Percentiles rank a stretch among this genome's conserved stretches.
Evolutionary conservation across 2,113 vertebrate species (phyloP).

Genomic region (Oostethus manadensis): DNA sequence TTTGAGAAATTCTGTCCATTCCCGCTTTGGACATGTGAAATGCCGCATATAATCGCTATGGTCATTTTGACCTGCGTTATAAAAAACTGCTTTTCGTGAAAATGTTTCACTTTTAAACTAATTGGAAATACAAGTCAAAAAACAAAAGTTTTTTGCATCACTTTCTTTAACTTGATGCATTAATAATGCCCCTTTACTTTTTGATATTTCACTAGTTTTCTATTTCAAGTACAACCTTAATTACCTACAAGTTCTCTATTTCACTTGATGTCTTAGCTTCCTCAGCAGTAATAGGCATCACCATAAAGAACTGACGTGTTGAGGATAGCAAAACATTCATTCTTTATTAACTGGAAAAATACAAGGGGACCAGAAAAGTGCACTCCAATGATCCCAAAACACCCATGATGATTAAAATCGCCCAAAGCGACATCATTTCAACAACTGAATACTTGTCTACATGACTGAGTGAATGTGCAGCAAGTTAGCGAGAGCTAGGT

Average conservation of each 20-base stretch:
- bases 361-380: conserved; percentile 55
- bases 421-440: conserved; percentile 42
- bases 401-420: conserved; percentile 55
- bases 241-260: not conserved
- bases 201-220: not conserved
- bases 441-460: conserved; percentile 48
- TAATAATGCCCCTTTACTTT: not conserved
- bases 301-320: conserved; percentile 2
- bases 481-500: conserved; percentile 55
- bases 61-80: no score
- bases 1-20: no score
- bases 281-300: not conserved
- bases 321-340: conserved; percentile 70
- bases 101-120: no score
- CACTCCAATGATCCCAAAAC: conserved; percentile 58
- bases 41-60: no score
- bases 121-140: no score
- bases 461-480: conserved; percentile 56
- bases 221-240: not conserved
- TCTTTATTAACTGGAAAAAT: conserved; percentile 71
- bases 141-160: no score
- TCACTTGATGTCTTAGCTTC: not conserved
- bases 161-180: no score
- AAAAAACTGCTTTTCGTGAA: no score
- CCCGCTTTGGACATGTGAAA: no score